phyloP scores from a whole-genome alignment of 2,797 vertebrate genomes.

The Neomorphus geoffroyi region DNA sequence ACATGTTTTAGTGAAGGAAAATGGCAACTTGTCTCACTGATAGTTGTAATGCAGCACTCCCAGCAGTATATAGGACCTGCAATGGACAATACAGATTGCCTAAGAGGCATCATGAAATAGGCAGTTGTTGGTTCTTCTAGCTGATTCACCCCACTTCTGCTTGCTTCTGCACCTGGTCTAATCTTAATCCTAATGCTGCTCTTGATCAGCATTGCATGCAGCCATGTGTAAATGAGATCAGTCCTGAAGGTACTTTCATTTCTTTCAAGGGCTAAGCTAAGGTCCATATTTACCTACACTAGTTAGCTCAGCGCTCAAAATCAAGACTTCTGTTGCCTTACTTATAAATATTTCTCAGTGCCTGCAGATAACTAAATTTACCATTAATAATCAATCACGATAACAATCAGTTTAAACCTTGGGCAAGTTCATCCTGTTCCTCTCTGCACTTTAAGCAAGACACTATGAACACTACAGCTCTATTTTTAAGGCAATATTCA shows the following conservation, averaged over 20 bases:
- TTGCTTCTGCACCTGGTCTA: not conserved
- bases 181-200: not conserved
- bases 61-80: accelerated
- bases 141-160: not conserved
- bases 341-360: not conserved
- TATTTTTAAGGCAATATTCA: not conserved
- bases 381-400: not conserved
- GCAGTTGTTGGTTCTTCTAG: not conserved
- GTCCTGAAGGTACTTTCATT: not conserved
- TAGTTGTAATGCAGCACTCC: not conserved
- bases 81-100: not conserved
- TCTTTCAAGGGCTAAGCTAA: not conserved
- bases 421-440: not conserved
- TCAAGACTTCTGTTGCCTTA: not conserved
- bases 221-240: not conserved
- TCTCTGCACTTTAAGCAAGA: not conserved
- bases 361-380: not conserved
- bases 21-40: not conserved
- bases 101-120: not conserved
- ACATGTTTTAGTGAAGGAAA: not conserved
- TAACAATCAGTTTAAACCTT: not conserved
- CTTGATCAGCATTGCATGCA: not conserved
- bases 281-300: not conserved
- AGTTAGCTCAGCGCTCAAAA: not conserved
- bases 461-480: not conserved